Evolutionary conservation across 2,888 invertebrate species (phyloP), one percentile per base, ranked within the genome.

Genomic region (Andrena hattorfiana): DNA sequence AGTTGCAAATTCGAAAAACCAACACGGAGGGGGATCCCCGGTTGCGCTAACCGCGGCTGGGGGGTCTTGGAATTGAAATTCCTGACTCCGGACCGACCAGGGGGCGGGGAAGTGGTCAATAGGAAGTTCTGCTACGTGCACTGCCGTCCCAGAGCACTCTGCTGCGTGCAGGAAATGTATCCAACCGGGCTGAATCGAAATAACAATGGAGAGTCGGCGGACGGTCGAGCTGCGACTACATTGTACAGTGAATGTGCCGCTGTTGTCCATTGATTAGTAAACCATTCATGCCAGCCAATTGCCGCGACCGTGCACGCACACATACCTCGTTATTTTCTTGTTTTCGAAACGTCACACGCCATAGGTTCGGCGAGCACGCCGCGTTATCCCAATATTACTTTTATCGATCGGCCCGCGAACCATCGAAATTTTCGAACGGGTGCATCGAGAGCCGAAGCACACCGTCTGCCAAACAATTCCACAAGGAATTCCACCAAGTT

Each of bases 21-120:
- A 48, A 64, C 13, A 10, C 13, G 35, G 35, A 0, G 2, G 49
- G 26, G 30, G 49, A 68, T 73, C 28, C 35, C 54, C n/a, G 59
- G 59, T 68, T 35, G 35, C 66, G 74, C 7, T 30, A 30, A 28
- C 64, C 70, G 63, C 67, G 56, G 42, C 64, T 77, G 75, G 75
- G 73, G 76, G 56, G 59, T n/a, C 48, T 56, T 32, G 68, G 77
- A 85, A 85, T 87, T 84, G 77, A 74, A 75, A 83, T 85, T 78
- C 74, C 82, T 62, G 66, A 59, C 56, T 64, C 56, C 32, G 63
- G 72, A 68, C 56, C 63, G 56, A 74, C 35, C 63, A 32, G 51
- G 69, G 68, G 42, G 13, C 42, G 71, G 80, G 87, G 85, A 87
- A 87, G 84, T 85, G 84, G 71, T 80, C 86, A 87, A 87, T 87